Percentiles rank a stretch among this genome's conserved stretches.
These are phyloP conservation scores for Heteropelma amictum DNA, from an alignment of 2,888 invertebrate genomes.

Conservation along the genomic window DNA sequence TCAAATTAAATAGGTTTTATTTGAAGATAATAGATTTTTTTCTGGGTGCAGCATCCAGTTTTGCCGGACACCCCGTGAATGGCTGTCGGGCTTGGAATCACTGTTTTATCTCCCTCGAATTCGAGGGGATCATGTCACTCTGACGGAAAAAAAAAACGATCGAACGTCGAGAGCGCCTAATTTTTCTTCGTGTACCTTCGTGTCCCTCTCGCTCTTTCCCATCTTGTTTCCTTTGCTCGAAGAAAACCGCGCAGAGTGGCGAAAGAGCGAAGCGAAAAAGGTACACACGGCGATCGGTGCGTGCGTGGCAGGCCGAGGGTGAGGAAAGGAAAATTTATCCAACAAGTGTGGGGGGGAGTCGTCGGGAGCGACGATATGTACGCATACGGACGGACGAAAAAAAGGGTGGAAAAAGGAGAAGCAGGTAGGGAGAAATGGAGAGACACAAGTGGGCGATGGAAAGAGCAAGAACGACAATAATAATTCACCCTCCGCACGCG, in stretches of 20 bases:
- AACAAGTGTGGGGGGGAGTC: conserved; percentile 39
- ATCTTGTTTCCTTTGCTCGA: not conserved
- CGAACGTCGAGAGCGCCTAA: conserved; percentile 3
- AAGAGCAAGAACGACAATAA: conserved; percentile 47
- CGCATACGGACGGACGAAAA: conserved; percentile 21
- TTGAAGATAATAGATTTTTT: too few relatives aligned
- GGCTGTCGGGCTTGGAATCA: too few relatives aligned
- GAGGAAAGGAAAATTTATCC: conserved; percentile 3
- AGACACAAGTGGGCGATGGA: conserved; percentile 64
- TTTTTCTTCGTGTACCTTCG: conserved; percentile 5
- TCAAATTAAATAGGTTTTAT: too few relatives aligned
- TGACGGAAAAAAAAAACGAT: too few relatives aligned
- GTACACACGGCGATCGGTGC: not conserved
- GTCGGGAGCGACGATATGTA: conserved; percentile 47
- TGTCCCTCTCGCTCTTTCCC: not conserved
- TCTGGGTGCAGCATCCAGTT: too few relatives aligned
- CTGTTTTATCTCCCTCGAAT: too few relatives aligned
- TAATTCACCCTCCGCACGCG: conserved; percentile 41
- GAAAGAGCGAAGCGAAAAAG: not conserved
- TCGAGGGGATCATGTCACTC: too few relatives aligned
- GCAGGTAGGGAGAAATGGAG: too few relatives aligned
- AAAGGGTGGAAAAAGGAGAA: conserved; percentile 27
- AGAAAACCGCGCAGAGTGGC: conserved; percentile 7
- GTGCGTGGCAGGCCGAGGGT: not conserved
- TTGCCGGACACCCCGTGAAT: too few relatives aligned